phyloP scores from a whole-genome alignment of 2,797 vertebrate genomes.

The Intellagama lesueurii region DNA sequence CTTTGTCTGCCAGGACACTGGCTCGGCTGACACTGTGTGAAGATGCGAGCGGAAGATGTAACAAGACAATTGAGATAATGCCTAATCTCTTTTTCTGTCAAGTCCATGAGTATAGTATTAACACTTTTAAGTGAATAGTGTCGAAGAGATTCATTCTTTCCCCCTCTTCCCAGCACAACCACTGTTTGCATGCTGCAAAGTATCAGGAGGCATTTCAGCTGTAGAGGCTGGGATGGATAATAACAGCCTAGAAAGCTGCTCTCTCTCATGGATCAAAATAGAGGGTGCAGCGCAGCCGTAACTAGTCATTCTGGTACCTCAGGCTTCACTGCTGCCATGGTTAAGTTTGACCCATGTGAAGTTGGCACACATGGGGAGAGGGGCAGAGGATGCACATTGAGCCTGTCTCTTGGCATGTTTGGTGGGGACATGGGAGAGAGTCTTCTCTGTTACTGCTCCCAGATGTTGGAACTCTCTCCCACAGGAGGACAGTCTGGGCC shows the following conservation, averaged over 20 bases:
- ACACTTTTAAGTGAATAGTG: background rate
- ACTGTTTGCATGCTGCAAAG: background rate
- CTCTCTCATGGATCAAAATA: background rate
- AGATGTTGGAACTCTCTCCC: no score
- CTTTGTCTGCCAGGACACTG: background rate
- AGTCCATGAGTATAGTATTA: background rate
- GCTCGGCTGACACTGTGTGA: background rate
- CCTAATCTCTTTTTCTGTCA: background rate
- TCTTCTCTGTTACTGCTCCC: no score
- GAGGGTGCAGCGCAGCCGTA: no score
- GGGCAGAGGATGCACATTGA: no score
- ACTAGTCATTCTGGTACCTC: no score
- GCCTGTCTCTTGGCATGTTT: no score
- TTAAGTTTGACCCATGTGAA: no score
- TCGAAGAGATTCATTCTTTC: background rate
- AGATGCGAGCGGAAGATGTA: background rate
- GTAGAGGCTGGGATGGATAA: background rate
- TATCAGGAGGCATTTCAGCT: no score
- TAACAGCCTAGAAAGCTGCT: background rate
- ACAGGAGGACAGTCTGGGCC: no score
- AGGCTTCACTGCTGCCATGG: no score
- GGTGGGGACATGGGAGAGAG: no score
- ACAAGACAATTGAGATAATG: background rate
- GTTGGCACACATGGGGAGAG: no score
- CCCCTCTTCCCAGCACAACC: rapidly evolving